Percentiles rank a stretch among this genome's conserved stretches.
These are phyloP conservation scores for Danio kyathit DNA, from an alignment of 2,797 vertebrate genomes.

Conservation along the genomic window DNA sequence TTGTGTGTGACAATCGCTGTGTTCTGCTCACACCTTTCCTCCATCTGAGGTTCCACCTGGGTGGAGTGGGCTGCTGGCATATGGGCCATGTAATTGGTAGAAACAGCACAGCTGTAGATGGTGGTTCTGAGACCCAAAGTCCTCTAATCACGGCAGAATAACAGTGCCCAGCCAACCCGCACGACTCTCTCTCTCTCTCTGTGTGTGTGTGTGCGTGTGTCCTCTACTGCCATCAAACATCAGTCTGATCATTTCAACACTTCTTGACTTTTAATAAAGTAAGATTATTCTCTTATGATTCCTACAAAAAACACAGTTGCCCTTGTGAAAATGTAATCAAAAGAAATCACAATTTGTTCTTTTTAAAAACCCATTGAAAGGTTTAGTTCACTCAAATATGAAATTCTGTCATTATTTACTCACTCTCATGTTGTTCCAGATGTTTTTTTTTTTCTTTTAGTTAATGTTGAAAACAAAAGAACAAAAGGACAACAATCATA, in stretches of 20 bases:
- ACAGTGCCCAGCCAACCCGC: slow-evolving; percentile 52
- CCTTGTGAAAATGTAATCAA: not conserved
- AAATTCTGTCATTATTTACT: not conserved
- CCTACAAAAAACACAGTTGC: not conserved
- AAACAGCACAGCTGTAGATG: slow-evolving; percentile 85
- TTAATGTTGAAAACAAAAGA: not conserved
- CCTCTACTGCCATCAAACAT: not conserved
- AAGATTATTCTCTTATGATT: not conserved
- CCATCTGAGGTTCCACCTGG: slow-evolving; percentile 61
- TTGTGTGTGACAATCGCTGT: slow-evolving; percentile 63
- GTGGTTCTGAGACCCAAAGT: slow-evolving; percentile 76
- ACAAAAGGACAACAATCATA: not conserved
- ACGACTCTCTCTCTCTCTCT: not conserved
- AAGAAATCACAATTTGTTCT: not conserved
- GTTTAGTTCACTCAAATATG: not conserved
- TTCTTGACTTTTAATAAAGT: not conserved
- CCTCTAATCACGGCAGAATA: slow-evolving; percentile 77
- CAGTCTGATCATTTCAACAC: not conserved
- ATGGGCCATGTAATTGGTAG: slow-evolving; percentile 85
- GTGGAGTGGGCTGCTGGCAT: slow-evolving; percentile 67
- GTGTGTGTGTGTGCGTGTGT: not conserved
- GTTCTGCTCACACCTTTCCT: slow-evolving; percentile 45
- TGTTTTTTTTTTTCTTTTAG: no score
- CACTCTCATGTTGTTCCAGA: not conserved
- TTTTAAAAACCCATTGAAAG: no score